phyloP scores from a whole-genome alignment of 2,888 invertebrate genomes.

The Melanostoma mellinum region DNA sequence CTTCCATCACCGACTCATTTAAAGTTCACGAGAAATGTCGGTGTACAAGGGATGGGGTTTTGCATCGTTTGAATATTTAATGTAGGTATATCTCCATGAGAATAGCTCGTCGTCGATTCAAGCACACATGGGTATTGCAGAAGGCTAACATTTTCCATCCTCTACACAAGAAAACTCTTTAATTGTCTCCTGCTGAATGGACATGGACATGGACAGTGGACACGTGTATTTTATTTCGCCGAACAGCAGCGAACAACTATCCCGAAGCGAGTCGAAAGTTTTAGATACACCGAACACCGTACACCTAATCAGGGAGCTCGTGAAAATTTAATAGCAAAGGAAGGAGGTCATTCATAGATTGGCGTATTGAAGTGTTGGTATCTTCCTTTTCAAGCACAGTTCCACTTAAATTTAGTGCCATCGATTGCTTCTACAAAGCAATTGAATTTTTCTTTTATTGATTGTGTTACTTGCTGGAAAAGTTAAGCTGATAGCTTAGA shows the following conservation, averaged over 20 bases:
- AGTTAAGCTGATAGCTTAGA: constrained; percentile 1
- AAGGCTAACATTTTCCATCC: too few species aligned
- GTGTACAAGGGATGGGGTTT: neutral
- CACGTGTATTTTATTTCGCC: neutral
- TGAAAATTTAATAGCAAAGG: neutral
- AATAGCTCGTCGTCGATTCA: too few species aligned
- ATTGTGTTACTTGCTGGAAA: constrained; percentile 27
- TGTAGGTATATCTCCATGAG: too few species aligned
- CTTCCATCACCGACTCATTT: neutral
- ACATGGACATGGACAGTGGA: too few species aligned
- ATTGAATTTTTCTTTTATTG: constrained; percentile 45
- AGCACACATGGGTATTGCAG: too few species aligned
- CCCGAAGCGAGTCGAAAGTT: neutral
- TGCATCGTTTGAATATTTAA: too few species aligned
- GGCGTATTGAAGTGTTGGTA: constrained; percentile 10
- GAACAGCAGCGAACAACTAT: constrained; percentile 11
- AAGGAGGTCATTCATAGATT: neutral
- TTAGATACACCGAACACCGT: too few species aligned
- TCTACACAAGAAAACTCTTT: too few species aligned
- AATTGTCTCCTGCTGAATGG: too few species aligned
- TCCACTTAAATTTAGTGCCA: constrained; percentile 24
- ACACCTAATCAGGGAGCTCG: neutral
- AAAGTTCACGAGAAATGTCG: constrained; percentile 14
- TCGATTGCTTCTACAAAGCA: constrained; percentile 49
- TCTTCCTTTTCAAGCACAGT: neutral